A percentile compares a stretch with the other conserved stretches of the same genome.
phyloP scores from a whole-genome alignment of 2,797 vertebrate species.

The Eulemur mongoz region DNA sequence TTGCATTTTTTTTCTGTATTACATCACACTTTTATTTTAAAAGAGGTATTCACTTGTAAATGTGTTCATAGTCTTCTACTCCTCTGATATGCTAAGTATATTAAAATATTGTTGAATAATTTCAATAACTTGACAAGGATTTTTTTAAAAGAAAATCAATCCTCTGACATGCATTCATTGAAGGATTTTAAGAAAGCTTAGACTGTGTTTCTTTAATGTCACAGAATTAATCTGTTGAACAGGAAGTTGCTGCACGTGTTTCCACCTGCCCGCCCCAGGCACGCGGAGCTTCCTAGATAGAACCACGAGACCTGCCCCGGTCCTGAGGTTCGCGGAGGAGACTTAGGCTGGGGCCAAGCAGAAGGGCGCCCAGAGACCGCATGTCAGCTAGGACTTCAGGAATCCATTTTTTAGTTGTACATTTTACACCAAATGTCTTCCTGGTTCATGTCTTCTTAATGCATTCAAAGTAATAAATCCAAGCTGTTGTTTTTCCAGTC shows the following conservation, averaged over 20 bases:
- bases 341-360: background rate
- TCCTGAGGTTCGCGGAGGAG: background rate
- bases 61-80: background rate
- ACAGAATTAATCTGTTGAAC: background rate
- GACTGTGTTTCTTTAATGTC: background rate
- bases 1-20: background rate
- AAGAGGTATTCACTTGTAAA: background rate
- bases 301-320: background rate
- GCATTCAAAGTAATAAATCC: background rate
- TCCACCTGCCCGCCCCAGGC: background rate
- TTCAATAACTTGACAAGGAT: background rate
- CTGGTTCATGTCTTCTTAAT: background rate
- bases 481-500: background rate
- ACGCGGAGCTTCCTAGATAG: accelerated
- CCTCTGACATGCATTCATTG: background rate
- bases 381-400: background rate
- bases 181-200: background rate
- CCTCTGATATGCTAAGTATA: background rate
- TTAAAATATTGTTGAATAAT: background rate
- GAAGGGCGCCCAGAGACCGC: background rate
- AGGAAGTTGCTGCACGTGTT: accelerated
- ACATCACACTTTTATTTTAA: background rate
- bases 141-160: background rate
- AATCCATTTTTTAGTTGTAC: background rate
- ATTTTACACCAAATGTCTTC: background rate